Base-by-base conservation (phyloP, 2,113 vertebrate genomes). In the Microcebus tavaratra region DNA sequence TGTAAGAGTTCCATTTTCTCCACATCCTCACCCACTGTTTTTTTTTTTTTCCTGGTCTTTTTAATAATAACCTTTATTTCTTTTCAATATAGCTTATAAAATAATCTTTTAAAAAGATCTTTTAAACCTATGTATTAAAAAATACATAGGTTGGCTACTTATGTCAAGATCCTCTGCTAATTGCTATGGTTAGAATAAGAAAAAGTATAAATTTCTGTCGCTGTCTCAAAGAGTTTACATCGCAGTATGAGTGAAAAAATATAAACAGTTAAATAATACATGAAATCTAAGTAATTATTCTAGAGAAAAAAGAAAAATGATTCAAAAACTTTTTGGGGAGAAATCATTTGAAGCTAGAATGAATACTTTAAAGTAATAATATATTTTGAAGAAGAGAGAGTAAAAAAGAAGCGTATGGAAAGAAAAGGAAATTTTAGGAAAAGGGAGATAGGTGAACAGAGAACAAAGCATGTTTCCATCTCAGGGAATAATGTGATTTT, bases 401-500 rank as follows among this genome's bases (percentile, higher is more conserved):
- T 14, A 15, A 50, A 85, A 39, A 31, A 4, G 6, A 45, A 2
- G 27, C 2, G 1, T 17, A 13, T 34, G 8, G 13, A 79, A 70
- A 23, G 29, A 76, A 42, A 27, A 31, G 29, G 42, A 11, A 29
- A 34, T 89, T 42, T 92, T 68, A 45, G 78, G 29, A 88, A 53
- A 17, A 90, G 55, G 31, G 12, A 72, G 80, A 34, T 27, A 0
- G 70, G 42, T 73, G 63, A 83, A 39, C 90, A 50, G 70, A 78
- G 76, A 96, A 45, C 50, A 90, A 87, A 90, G 36, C 18, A 50
- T 59, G 36, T 81, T 90, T 67, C 63, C 14, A 17, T 50, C 31
- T 63, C 55, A 42, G 55, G 67, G 92, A 95, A 63, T 79, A 72
- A 81, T 96, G 21, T 90, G 76, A 72, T 36, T 95, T 96, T 92